Percentiles rank a stretch among this genome's conserved stretches.
Evolutionary conservation across 2,888 invertebrate species (phyloP).

Genomic region (Eupithecia exiguata): DNA sequence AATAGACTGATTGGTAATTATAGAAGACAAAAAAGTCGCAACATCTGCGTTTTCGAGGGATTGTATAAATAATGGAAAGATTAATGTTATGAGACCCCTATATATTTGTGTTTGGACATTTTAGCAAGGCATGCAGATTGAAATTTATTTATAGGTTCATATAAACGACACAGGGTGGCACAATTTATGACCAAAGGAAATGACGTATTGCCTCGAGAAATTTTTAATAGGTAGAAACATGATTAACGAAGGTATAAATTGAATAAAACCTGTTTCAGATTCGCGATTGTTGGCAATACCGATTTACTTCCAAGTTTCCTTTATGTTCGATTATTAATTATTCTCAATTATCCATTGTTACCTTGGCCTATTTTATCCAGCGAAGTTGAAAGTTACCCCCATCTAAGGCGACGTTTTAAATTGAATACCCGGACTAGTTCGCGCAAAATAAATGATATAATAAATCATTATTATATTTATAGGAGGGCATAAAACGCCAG

Average conservation of each 20-base stretch:
- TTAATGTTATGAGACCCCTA: constrained; percentile 71
- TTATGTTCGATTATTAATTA: constrained; percentile 74
- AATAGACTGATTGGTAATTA: not conserved
- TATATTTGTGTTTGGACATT: constrained; percentile 72
- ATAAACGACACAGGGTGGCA: constrained; percentile 66
- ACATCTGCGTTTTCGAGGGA: constrained; percentile 51
- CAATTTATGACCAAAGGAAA: constrained; percentile 58
- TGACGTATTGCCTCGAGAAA: constrained; percentile 53
- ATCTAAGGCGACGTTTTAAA: constrained; percentile 54
- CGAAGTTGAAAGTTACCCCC: constrained; percentile 47
- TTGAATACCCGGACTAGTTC: constrained; percentile 54
- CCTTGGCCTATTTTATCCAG: constrained; percentile 58
- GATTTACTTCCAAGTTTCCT: constrained; percentile 61
- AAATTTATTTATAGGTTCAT: constrained; percentile 75
- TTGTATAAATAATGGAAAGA: constrained; percentile 67
- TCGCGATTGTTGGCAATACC: constrained; percentile 22
- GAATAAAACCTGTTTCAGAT: constrained; percentile 37
- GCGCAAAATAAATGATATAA: constrained; percentile 56
- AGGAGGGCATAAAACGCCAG: constrained; percentile 60
- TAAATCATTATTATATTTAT: constrained; percentile 71
- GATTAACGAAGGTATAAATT: constrained; percentile 26
- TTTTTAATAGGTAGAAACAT: constrained; percentile 45
- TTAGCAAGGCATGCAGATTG: constrained; percentile 71
- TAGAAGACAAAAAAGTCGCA: constrained; percentile 45
- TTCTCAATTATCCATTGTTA: constrained; percentile 64